Evolutionary conservation across 35 echinoderm and acorn worm species (phyloP), one percentile per base, ranked within the genome.

Genomic region (Lytechinus variegatus): DNA sequence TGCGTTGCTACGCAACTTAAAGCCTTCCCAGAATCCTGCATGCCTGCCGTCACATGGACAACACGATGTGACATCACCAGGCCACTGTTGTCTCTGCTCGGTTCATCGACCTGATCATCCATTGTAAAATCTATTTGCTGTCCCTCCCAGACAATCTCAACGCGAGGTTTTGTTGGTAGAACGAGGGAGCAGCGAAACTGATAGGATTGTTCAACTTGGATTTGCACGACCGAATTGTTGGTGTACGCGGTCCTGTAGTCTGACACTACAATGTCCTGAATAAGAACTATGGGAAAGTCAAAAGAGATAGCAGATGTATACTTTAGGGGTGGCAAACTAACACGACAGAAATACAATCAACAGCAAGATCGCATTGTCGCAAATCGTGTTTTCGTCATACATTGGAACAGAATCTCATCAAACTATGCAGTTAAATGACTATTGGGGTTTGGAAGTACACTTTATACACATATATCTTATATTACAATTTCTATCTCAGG

Each of bases 1-100:
- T 93, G 92, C 92, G 92, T 27, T 93, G 92, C 92, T 93, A 55
- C 24, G 92, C 92, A 93, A 56, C 92, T 53, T 55, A 93, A 57
- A 57, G 28, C 55, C 53, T 93, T 93, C 11, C 55, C 92, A 53
- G 92, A 54, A 56, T 93, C 92, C 13, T 27, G 29, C 53, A 93
- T 93, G 13, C 29, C 53, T 3, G 54, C 54, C 9, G 92, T 93
- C n/a, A 93, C 92, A 14, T 57, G 9, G 29, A 93, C 92, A 3
- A 93, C 54, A 2, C 92, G 92, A 93, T 54, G 57, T 1, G 92
- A 93, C 54, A 54, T 53, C 55, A 93, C 53, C 13, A 93, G 54
- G n/a, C 53, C 27, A 54, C 92, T 93, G 57, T 93, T 54, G 92
- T 27, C 53, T 3, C 29, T 33, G 53, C 53, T 93, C 92, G 53